Base-by-base conservation (phyloP, 1,140 invertebrate genomes). In the Nymphalis io region DNA sequence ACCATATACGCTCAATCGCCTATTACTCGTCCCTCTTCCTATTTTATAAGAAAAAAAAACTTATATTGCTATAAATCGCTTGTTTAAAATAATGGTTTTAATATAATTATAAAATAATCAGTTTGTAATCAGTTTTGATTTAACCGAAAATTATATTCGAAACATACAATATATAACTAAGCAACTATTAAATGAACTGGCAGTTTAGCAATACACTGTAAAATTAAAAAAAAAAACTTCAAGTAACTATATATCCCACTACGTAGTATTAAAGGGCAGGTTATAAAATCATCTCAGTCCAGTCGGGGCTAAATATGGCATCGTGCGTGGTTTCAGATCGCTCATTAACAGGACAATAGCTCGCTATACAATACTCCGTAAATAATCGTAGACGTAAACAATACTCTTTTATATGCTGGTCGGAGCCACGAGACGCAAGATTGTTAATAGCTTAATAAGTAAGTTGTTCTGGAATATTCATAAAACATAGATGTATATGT, bases 331-430 rank as follows among this genome's bases (percentile, higher is more conserved):
- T 51, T 57, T 78, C 75, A 78, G 80, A 86, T 88, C 80, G 82
- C 85, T 88, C 84, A 85, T 88, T 88, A 88, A 80, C 60, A 73
- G 66, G 66, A 88, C 83, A 88, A 88, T 88, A 70, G 82, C 44
- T 69, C 60, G 67, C 58, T 66, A 67, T 71, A 85, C 83, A 86
- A 84, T 80, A 69, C 76, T 60, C 68, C 57, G 51, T 80, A 71
- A 75, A 80, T 78, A 75, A 80, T 80, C 68, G 63, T 74, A 80
- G 73, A 70, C 60, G 27, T 42, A 70, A 70, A 70, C 68, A 70
- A 70, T 70, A 62, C 60, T 60, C 60, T 70, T 61, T 64, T 27
- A 40, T 27, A n/a, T 42, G 48, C 1, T 60, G 23, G 53, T 66
- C 11, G 42, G 60, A 42, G 51, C 62, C 51, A 42, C 51, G 51